Percentiles rank a stretch among this genome's conserved stretches.
phyloP scores from a whole-genome alignment of 2,797 vertebrate species.

The Heliangelus exortis region DNA sequence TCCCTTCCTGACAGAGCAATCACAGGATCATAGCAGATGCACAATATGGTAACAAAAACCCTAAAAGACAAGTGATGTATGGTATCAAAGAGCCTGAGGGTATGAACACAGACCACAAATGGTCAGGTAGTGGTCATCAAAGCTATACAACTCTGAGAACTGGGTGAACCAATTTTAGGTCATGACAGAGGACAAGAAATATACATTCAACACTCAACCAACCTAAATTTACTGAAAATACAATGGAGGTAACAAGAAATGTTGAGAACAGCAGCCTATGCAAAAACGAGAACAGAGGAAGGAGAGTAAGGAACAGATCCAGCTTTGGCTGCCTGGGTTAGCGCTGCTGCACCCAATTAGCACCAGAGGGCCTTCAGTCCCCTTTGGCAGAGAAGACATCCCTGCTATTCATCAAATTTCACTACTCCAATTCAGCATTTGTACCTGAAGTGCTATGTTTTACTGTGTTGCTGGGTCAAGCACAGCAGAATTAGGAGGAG shows the following conservation, averaged over 20 bases:
- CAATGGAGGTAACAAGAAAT: background rate
- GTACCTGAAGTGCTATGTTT: background rate
- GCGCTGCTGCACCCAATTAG: fast-evolving
- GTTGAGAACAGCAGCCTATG: background rate
- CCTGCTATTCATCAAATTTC: background rate
- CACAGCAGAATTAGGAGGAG: background rate
- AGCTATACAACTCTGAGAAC: background rate
- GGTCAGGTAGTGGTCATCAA: background rate
- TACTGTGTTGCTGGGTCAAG: background rate
- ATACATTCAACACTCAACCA: background rate
- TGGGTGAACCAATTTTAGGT: background rate
- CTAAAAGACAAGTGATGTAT: background rate
- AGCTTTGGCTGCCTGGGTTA: background rate
- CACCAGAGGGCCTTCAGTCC: background rate
- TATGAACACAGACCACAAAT: background rate
- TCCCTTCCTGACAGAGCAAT: background rate
- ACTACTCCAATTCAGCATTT: background rate
- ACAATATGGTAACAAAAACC: background rate
- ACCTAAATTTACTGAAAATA: background rate
- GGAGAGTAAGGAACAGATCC: background rate
- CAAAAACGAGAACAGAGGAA: background rate
- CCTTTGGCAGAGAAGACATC: background rate
- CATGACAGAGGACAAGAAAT: background rate
- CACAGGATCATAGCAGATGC: background rate
- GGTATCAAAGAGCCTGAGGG: background rate